These are phyloP conservation scores for Rotaria macrura DNA, from an alignment of 2,888 invertebrate species.

Conservation along the genomic window DNA sequence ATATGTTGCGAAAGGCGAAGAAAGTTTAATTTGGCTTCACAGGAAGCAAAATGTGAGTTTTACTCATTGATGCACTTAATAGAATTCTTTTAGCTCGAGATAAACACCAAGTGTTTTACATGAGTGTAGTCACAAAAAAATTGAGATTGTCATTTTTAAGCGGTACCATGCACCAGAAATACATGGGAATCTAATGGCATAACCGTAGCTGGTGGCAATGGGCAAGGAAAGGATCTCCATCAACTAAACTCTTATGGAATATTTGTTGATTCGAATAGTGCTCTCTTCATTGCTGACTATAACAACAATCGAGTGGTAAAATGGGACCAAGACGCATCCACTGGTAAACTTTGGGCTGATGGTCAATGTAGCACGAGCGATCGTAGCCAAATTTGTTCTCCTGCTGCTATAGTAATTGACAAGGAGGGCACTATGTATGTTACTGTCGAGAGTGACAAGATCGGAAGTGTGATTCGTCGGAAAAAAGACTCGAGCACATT, in stretches of 20 bases:
- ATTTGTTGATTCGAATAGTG: not conserved
- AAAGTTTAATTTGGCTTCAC: too few species aligned
- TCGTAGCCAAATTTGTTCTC: not conserved
- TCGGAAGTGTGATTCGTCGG: not conserved
- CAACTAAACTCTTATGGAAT: not conserved
- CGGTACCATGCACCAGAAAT: not conserved
- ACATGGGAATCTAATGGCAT: not conserved
- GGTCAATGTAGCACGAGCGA: not conserved
- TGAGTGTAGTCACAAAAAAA: too few species aligned
- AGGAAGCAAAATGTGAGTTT: too few species aligned
- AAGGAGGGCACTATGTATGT: not conserved
- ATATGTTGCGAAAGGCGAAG: too few species aligned
- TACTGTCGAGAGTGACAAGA: not conserved
- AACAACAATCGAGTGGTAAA: not conserved
- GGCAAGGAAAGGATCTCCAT: not conserved
- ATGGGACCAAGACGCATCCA: not conserved
- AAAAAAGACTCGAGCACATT: not conserved
- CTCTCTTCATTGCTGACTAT: not conserved
- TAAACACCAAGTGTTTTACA: too few species aligned
- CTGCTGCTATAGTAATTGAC: not conserved
- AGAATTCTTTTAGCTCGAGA: too few species aligned
- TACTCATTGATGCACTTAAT: too few species aligned
- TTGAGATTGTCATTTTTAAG: not conserved
- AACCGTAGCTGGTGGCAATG: not conserved
- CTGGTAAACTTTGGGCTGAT: not conserved